A percentile compares a stretch with the other conserved stretches of the same genome.
These are phyloP conservation scores for Chymomyza procnemis DNA, from an alignment of 2,888 invertebrate species.

Conservation along the genomic window DNA sequence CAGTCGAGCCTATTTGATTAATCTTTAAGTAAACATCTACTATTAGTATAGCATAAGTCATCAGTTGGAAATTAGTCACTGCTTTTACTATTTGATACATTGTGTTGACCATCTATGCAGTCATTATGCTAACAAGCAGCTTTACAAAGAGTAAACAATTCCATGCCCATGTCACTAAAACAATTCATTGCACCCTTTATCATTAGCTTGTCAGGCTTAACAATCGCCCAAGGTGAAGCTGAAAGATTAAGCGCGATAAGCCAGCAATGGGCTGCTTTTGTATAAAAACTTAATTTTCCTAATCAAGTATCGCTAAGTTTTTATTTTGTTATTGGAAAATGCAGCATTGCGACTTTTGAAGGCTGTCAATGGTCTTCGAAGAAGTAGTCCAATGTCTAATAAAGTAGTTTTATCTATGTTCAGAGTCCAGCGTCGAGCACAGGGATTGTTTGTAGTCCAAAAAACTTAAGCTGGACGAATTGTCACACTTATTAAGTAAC, in stretches of 20 bases:
- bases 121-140: not conserved
- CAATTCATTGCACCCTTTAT: not conserved
- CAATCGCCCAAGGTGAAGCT: conserved; percentile 1
- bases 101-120: not conserved
- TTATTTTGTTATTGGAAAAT: no score
- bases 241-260: not conserved
- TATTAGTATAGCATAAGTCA: not conserved
- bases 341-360: no score
- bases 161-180: not conserved
- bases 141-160: not conserved
- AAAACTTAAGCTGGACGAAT: no score
- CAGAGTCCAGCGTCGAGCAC: no score
- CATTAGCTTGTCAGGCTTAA: not conserved
- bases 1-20: no score
- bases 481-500: no score
- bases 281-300: not conserved
- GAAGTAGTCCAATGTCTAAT: no score
- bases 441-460: no score
- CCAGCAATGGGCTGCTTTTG: not conserved
- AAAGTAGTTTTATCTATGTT: no score
- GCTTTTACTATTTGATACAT: not conserved
- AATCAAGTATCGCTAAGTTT: not conserved
- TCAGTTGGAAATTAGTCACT: not conserved
- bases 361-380: no score
- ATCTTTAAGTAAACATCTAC: not conserved